phyloP scores from a whole-genome alignment of 2,888 invertebrate species.

The Gryllus longicercus region DNA sequence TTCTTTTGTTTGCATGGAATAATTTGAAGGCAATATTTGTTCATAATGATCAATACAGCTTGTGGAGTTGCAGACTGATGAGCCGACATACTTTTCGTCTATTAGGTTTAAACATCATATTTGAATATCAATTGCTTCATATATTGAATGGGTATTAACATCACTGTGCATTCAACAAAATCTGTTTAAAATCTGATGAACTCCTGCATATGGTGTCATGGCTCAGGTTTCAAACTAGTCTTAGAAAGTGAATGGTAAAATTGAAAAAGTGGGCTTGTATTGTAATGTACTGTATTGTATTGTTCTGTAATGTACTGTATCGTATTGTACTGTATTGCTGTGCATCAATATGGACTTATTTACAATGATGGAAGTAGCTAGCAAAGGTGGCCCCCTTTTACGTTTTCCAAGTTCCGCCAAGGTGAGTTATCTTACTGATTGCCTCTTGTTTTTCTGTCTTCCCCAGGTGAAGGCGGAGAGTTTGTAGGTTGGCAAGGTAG shows the following conservation, averaged over 20 bases:
- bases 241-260: background rate
- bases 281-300: background rate
- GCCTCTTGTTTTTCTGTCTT: constrained; percentile 56
- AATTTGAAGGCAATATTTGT: too few relatives aligned
- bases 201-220: background rate
- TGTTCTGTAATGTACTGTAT: constrained; percentile 7
- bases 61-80: too few relatives aligned
- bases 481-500: constrained; percentile 76
- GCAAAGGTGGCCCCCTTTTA: constrained; percentile 17
- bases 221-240: background rate
- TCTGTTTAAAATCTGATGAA: background rate
- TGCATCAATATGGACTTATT: constrained; percentile 7
- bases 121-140: constrained; percentile 11
- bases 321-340: constrained; percentile 8
- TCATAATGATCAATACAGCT: too few relatives aligned
- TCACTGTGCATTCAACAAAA: background rate
- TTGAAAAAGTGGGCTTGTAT: constrained; percentile 17
- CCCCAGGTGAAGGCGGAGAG: constrained; percentile 72
- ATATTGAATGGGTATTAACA: background rate
- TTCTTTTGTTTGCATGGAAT: too few relatives aligned
- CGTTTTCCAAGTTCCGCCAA: constrained; percentile 3
- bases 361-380: constrained; percentile 32
- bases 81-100: too few relatives aligned
- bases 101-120: too few relatives aligned
- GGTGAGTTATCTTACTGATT: constrained; percentile 31